These are phyloP conservation scores for Burhinus oedicnemus DNA, from an alignment of 2,113 vertebrate species.

Conservation along the genomic window DNA sequence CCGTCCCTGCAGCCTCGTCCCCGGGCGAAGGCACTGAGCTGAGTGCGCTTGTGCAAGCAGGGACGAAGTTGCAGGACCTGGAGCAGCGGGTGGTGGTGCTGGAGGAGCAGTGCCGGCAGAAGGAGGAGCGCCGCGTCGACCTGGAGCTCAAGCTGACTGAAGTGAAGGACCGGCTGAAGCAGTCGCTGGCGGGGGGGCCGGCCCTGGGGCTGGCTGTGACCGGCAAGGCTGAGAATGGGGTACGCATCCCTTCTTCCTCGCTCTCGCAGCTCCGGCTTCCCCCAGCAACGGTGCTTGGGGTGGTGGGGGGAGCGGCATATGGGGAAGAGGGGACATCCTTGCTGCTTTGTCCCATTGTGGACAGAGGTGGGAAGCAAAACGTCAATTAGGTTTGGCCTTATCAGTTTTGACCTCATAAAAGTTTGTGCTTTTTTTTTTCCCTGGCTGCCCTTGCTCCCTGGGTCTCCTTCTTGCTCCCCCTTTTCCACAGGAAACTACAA, in stretches of 20 bases:
- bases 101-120: conserved; percentile 87
- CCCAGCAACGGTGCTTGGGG: background rate
- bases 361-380: background rate
- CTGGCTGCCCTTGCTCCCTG: background rate
- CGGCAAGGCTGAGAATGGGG: conserved; percentile 75
- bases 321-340: background rate
- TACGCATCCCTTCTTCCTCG: background rate
- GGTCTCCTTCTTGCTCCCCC: background rate
- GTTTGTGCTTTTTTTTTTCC: too few species aligned
- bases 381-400: background rate
- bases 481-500: conserved; percentile 65
- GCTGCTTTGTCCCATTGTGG: background rate
- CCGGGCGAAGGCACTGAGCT: background rate
- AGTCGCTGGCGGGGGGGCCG: conserved; percentile 87
- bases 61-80: conserved; percentile 76
- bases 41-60: conserved; percentile 62
- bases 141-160: conserved; percentile 88
- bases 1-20: fast-evolving
- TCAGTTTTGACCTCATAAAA: background rate
- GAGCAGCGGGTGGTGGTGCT: conserved; percentile 78
- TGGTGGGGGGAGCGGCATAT: background rate
- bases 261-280: fast-evolving
- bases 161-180: conserved; percentile 92
- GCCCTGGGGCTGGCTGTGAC: conserved; percentile 81
- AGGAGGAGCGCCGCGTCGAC: conserved; percentile 87